These are phyloP conservation scores for Nicator chloris DNA, from an alignment of 2,113 vertebrate genomes.

Conservation along the genomic window DNA sequence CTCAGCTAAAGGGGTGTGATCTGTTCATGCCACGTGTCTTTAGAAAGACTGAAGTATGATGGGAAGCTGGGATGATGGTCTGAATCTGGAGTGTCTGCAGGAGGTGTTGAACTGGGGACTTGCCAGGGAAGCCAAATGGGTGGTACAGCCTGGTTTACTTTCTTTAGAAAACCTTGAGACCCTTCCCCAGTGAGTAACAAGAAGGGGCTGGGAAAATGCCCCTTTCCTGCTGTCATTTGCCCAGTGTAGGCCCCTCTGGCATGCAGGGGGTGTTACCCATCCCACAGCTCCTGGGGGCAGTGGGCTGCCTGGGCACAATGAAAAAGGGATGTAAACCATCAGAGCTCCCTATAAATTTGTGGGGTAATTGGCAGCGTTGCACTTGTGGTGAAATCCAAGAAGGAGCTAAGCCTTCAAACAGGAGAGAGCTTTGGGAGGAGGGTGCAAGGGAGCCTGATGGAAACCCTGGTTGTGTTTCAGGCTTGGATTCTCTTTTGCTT, in stretches of 20 bases:
- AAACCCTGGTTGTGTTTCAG: not conserved
- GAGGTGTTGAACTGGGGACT: not conserved
- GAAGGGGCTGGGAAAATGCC: not conserved
- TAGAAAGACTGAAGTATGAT: rapidly evolving
- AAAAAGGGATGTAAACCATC: not conserved
- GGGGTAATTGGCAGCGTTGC: conserved; percentile 2
- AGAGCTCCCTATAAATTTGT: not conserved
- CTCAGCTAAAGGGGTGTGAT: not conserved
- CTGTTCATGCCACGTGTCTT: not conserved
- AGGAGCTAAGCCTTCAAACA: conserved; percentile 4
- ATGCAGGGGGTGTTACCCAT: not conserved
- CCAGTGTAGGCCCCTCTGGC: not conserved
- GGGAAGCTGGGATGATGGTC: not conserved
- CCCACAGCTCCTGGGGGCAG: not conserved
- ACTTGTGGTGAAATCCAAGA: conserved; percentile 30
- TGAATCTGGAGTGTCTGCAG: too few relatives aligned
- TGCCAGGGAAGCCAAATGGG: not conserved
- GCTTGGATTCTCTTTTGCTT: not conserved
- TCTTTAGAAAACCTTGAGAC: not conserved
- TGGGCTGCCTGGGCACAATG: not conserved
- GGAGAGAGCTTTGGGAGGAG: not conserved
- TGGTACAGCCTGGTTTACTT: not conserved
- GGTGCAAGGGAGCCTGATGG: not conserved
- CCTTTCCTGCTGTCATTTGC: not conserved
- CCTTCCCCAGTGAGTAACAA: not conserved